Evolutionary conservation across 2,888 invertebrate species (phyloP), one percentile per base, ranked within the genome.

Genomic region (Dysmachus trigonus): DNA sequence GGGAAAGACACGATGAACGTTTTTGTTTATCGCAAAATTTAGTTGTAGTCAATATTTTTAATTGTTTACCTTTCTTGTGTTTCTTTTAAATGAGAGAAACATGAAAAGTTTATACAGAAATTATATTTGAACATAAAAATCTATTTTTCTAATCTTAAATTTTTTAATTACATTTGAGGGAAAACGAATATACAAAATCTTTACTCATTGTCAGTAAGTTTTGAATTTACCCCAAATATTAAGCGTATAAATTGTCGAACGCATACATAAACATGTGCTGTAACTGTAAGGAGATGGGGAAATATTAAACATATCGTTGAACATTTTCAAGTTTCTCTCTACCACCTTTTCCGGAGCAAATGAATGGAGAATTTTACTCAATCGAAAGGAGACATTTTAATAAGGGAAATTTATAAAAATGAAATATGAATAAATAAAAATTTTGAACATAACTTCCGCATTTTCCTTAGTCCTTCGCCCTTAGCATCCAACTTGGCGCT

Each of bases 131-230:
- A 84, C 71, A 72, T 84, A 84, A 72, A 82, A 38, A 22, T 84
- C 72, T 84, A 84, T 84, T 84, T 84, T 84, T 84, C 84, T 84
- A 84, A 84, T 72, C 84, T 72, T 84, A 72, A 73, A 41, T 84
- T 84, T 84, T 84, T 83, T 84, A 72, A 72, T 84, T 53, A 73
- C 41, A 41, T 62, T 27, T 22, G 62, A 62, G 62, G 62, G 27
- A 18, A 62, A 62, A 62, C 62, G 62, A 62, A 82, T 33, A 81
- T 30, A 47, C 27, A 81, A 81, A 18, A 77, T 77, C 38, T 77
- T 47, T 47, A 47, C 47, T n/a, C 47, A 18, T 47, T 47, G 47
- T 27, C 10, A 62, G 62, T 62, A 62, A 62, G 27, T 62, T 62
- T 76, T 35, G 7, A 22, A 38, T n/a, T 73, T 73, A 73, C n/a